Percentiles rank a stretch among this genome's conserved stretches.
Conservation (phyloP, 2,113 vertebrate species). For the Labeo rohita region DNA sequence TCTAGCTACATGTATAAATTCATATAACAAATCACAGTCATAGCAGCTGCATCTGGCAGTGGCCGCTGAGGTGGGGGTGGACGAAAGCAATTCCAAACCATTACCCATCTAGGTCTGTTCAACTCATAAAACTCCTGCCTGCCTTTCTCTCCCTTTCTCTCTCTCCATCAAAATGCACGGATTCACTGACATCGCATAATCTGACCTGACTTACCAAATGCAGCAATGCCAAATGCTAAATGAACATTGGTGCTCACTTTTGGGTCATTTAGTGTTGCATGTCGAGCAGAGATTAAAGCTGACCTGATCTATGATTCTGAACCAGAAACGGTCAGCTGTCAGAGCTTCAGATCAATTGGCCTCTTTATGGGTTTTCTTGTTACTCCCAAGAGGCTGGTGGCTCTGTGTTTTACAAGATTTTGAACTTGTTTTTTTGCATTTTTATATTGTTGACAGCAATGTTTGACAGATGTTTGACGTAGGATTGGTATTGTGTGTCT, state of each 20-base stretch:
- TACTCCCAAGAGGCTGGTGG: neutral
- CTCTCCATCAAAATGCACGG: conserved; percentile 67
- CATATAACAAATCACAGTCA: neutral
- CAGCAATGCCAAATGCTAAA: conserved; percentile 25
- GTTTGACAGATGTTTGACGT: neutral
- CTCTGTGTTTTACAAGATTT: conserved; percentile 40
- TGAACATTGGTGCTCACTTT: neutral
- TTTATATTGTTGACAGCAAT: neutral
- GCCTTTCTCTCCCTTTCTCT: neutral
- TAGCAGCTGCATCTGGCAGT: conserved; percentile 24
- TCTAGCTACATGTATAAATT: neutral
- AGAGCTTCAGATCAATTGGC: neutral
- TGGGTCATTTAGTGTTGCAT: neutral
- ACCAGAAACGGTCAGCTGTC: conserved; percentile 17
- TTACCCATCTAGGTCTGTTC: conserved; percentile 40
- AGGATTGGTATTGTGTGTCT: neutral
- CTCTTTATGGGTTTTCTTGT: neutral
- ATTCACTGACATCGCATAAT: conserved; percentile 9
- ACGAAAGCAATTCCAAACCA: conserved; percentile 30
- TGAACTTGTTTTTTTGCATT: neutral
- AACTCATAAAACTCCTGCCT: neutral
- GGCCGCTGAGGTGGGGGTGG: neutral
- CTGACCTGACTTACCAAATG: conserved; percentile 19
- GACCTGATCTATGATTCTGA: conserved; percentile 4
- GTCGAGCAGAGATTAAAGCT: conserved; percentile 1